Conservation (phyloP, 2,888 invertebrate genomes). For the Andrena praecox region DNA sequence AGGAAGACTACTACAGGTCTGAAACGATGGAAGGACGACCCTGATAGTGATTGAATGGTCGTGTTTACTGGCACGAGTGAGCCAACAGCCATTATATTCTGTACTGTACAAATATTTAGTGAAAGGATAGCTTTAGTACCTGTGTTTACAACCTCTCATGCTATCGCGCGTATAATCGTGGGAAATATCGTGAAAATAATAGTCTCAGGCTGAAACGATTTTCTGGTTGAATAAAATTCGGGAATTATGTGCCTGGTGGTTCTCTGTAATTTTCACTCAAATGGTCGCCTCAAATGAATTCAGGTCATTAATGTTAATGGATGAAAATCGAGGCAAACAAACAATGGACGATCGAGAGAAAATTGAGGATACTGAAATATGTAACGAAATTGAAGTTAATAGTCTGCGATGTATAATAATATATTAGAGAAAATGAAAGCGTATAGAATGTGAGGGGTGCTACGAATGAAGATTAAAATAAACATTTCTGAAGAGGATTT, state of each 20-base stretch:
- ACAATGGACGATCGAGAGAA: not conserved
- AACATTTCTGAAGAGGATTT: no score
- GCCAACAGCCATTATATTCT: slow-evolving; percentile 16
- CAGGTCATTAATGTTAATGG: not conserved
- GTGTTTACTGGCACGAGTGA: slow-evolving; percentile 24
- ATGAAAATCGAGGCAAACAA: slow-evolving; percentile 3
- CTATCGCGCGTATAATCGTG: slow-evolving; percentile 9
- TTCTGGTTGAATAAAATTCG: not conserved
- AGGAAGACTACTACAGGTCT: no score
- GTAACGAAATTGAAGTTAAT: no score
- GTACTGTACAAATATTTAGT: slow-evolving; percentile 24
- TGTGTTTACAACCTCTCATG: slow-evolving; percentile 18
- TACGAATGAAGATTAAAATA: no score
- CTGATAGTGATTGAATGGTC: slow-evolving; percentile 13
- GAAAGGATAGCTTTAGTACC: slow-evolving; percentile 21
- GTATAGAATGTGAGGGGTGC: no score
- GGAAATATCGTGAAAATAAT: not conserved
- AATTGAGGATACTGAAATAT: not conserved
- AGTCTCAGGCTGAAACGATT: not conserved
- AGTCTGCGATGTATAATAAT: no score
- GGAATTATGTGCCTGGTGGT: not conserved
- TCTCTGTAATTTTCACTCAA: not conserved
- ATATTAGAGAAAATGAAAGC: no score
- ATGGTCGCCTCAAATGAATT: not conserved
- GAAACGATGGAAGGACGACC: not conserved